Evolutionary conservation across 2,888 invertebrate species (phyloP), one percentile per base, ranked within the genome.

Genomic region (Harpalus rubripes): DNA sequence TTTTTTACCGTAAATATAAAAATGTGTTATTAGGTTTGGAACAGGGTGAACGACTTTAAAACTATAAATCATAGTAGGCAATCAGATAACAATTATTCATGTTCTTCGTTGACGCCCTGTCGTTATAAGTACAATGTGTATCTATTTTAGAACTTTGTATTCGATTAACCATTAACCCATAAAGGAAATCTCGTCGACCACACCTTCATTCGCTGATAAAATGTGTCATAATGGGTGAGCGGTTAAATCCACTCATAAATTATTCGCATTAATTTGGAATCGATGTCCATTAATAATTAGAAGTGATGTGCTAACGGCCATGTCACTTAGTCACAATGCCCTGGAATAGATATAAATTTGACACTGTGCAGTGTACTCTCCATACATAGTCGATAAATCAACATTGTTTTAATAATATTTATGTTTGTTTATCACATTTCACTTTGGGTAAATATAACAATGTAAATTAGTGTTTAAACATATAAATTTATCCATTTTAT

Each of bases 201-300:
- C 63, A 63, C 63, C 63, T 63, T 22, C 22, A 59, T 59, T 18
- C 59, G 7, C 59, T 63, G 26, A 63, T 63, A 63, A 22, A 63
- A 63, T 63, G 61, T 61, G 68, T 39, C 68, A 68, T 68, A 68
- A 68, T 68, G 39, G 68, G 4, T 15, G 32, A 68, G n/a, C 68
- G 68, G 39, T 68, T 39, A 68, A 39, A 26, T 39, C 15, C 39
- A 12, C 39, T 39, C 39, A 68, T 68, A 68, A 68, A 68, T 68
- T 68, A 68, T 68, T 68, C 39, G 39, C 15, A 39, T 68, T 68
- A 68, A 68, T 68, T 68, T 68, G 32, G 39, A 68, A 68, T 68
- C 68, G 68, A 68, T 39, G 68, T 39, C 32, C 68, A 68, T 68
- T 68, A 68, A 68, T 68, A 68, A 68, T 68, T 68, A 68, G 68